A percentile compares a stretch with the other conserved stretches of the same genome.
Conservation (phyloP, 2,113 vertebrate genomes). For the Sakesphorus luctuosus region DNA sequence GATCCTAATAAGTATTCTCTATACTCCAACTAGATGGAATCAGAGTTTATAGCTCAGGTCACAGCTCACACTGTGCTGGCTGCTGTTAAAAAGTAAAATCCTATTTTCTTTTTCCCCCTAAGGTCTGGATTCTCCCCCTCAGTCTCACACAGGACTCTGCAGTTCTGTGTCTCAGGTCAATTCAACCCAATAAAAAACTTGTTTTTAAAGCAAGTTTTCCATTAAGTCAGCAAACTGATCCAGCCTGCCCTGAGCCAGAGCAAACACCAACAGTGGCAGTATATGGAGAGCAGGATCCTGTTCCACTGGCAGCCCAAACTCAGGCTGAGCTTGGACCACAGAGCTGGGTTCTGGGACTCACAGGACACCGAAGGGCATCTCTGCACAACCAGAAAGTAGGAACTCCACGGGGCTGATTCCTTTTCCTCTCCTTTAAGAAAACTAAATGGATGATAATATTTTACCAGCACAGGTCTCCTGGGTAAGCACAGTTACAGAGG, state of each 20-base stretch:
- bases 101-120: not conserved
- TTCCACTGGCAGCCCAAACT: not conserved
- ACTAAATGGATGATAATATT: not conserved
- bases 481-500: not conserved
- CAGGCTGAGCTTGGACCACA: not conserved
- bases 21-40: not conserved
- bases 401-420: not conserved
- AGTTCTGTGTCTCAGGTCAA: not conserved
- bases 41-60: not conserved
- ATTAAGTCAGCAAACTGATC: not conserved
- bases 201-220: not conserved
- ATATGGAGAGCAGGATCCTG: not conserved
- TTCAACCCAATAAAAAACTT: not conserved
- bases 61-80: fast-evolving
- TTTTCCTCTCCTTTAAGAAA: not conserved
- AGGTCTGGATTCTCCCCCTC: not conserved
- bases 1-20: not conserved
- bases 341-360: not conserved
- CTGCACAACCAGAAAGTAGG: fast-evolving
- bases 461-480: fast-evolving
- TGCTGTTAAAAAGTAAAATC: not conserved
- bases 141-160: not conserved
- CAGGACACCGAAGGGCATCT: not conserved
- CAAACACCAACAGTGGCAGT: slow-evolving; percentile 28
- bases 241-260: not conserved